Conservation (phyloP, 2,797 vertebrate genomes). For the Stomatorhinus walkeri region DNA sequence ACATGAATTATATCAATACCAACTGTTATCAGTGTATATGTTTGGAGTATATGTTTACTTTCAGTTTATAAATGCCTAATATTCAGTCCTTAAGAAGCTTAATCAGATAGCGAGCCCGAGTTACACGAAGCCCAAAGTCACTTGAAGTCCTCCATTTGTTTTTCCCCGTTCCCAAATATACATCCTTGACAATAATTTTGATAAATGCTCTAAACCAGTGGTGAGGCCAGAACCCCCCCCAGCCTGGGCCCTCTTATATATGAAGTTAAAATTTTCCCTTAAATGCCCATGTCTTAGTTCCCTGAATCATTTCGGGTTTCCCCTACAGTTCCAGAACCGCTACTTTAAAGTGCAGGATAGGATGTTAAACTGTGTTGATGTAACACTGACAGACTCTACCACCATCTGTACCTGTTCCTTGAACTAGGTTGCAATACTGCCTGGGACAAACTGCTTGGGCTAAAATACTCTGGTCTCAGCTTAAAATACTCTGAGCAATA, state of each 20-base stretch:
- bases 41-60: background rate
- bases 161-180: background rate
- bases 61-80: background rate
- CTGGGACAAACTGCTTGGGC: background rate
- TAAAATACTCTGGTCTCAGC: background rate
- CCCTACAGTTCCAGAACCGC: background rate
- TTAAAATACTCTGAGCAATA: background rate
- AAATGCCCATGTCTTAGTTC: background rate
- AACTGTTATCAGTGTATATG: background rate
- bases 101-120: background rate
- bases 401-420: background rate
- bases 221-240: background rate
- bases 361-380: background rate
- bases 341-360: background rate
- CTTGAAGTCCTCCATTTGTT: background rate
- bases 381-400: background rate
- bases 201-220: background rate
- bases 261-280: background rate
- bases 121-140: background rate
- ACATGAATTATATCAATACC: background rate
- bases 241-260: background rate
- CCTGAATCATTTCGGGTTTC: background rate
- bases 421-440: background rate
- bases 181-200: background rate
- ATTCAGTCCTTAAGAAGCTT: background rate